Percentiles rank a stretch among this genome's conserved stretches.
Conservation (phyloP, 2,888 invertebrate species). For the Caenorhabditis sp. region DNA sequence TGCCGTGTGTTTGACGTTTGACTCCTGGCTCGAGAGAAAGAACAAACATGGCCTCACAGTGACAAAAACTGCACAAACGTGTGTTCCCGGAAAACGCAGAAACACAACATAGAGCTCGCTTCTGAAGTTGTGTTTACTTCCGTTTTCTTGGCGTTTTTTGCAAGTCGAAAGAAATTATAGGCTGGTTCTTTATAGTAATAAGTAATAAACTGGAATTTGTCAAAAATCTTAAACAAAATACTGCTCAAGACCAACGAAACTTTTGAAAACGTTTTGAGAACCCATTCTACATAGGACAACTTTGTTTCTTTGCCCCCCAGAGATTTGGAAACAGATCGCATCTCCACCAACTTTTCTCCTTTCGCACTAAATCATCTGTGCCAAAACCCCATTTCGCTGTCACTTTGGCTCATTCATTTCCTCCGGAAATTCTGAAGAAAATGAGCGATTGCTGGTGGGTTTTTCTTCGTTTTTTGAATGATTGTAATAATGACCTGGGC, state of each 20-base stretch:
- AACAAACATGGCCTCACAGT: conserved; percentile 33
- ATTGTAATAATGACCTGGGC: conserved; percentile 56
- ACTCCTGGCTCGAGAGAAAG: conserved; percentile 33
- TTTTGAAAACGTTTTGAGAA: too few species aligned
- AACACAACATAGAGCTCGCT: conserved; percentile 33
- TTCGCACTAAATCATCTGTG: conserved; percentile 39
- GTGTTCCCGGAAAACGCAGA: conserved; percentile 23
- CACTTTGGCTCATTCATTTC: neutral
- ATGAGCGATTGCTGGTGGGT: too few species aligned
- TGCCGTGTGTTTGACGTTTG: conserved; percentile 35
- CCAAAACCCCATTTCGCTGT: conserved; percentile 39
- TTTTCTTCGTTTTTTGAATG: conserved; percentile 2
- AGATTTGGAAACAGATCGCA: too few species aligned
- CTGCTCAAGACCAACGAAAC: too few species aligned
- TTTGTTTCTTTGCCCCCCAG: neutral
- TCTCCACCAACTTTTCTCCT: too few species aligned
- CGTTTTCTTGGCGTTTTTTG: conserved; percentile 1
- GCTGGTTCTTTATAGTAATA: too few species aligned
- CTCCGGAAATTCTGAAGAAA: neutral
- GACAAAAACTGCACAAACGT: conserved; percentile 21
- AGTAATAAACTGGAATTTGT: too few species aligned
- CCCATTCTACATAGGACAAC: too few species aligned
- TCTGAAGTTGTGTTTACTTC: neutral
- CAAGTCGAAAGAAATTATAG: too few species aligned
- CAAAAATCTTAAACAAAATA: too few species aligned